Percentiles rank a stretch among this genome's conserved stretches.
phyloP scores from a whole-genome alignment of 1,140 invertebrate species.

The Cyphomyrmex costatus region DNA sequence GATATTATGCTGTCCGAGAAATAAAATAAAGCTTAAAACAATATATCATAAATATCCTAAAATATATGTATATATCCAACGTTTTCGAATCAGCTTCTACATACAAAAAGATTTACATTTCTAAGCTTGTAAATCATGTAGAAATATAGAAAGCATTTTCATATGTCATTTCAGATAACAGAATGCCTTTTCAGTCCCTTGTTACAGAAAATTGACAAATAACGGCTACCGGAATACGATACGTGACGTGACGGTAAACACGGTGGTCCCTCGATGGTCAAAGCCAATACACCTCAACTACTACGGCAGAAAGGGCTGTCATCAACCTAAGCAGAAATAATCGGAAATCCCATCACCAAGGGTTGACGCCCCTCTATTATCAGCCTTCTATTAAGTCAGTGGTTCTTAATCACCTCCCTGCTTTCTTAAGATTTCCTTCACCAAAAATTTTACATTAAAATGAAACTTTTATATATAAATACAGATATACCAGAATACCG shows the following conservation, averaged over 20 bases:
- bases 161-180: not conserved
- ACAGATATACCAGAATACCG: not conserved
- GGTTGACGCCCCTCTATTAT: not conserved
- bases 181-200: not conserved
- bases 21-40: slow-evolving; percentile 14
- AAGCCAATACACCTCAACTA: slow-evolving; percentile 33
- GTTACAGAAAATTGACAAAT: slow-evolving; percentile 51
- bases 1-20: not conserved
- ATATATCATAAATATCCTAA: slow-evolving; percentile 11
- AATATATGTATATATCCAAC: not conserved
- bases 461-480: not conserved
- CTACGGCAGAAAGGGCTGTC: not conserved
- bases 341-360: slow-evolving; percentile 21
- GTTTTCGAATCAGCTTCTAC: not conserved
- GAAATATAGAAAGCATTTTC: slow-evolving; percentile 11
- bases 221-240: slow-evolving; percentile 39
- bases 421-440: not conserved
- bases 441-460: slow-evolving; percentile 2
- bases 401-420: slow-evolving; percentile 1
- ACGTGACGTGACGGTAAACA: slow-evolving; percentile 42
- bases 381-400: slow-evolving; percentile 2
- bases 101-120: not conserved
- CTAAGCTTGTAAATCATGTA: slow-evolving; percentile 3
- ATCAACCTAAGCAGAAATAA: slow-evolving; percentile 1
- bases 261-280: not conserved